These are phyloP conservation scores for Drosophila sturtevanti DNA, from an alignment of 1,140 invertebrate genomes.

Conservation along the genomic window DNA sequence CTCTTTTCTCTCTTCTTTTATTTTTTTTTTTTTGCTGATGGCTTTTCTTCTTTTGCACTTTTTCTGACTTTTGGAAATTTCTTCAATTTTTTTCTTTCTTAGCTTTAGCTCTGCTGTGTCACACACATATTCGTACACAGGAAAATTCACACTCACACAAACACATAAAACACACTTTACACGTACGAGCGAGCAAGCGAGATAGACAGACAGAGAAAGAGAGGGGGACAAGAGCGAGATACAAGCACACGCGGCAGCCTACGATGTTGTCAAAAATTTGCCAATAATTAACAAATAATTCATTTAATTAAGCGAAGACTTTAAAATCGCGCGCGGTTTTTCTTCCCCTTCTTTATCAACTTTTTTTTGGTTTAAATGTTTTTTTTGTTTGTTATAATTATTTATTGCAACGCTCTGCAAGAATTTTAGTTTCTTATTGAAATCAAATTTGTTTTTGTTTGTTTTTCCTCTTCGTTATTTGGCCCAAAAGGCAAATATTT, in stretches of 20 bases:
- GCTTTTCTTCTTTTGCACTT: conserved; percentile 2
- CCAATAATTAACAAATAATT: conserved; percentile 2
- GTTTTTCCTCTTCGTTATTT: not conserved
- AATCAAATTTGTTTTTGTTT: not conserved
- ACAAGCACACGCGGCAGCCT: not conserved
- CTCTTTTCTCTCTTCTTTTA: conserved; percentile 14
- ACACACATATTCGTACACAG: conserved; percentile 12
- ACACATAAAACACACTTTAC: conserved; percentile 15
- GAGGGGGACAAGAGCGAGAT: conserved; percentile 1
- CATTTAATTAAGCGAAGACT: not conserved
- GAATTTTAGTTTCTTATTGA: not conserved
- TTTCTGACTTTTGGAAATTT: conserved; percentile 15
- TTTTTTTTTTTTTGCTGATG: not conserved
- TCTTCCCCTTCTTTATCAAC: not conserved
- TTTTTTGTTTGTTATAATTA: not conserved
- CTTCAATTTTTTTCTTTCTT: conserved; percentile 25
- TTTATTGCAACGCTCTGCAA: not conserved
- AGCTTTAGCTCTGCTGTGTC: not conserved
- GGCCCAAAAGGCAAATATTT: conserved; percentile 9
- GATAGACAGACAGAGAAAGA: conserved; percentile 7
- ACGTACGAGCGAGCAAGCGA: not conserved
- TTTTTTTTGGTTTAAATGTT: not conserved
- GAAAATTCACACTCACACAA: conserved; percentile 18
- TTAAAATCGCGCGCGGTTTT: not conserved
- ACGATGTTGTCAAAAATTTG: not conserved